Evolutionary conservation across 2,888 invertebrate species (phyloP), one percentile per base, ranked within the genome.

Genomic region (Zaprionus lineosus): DNA sequence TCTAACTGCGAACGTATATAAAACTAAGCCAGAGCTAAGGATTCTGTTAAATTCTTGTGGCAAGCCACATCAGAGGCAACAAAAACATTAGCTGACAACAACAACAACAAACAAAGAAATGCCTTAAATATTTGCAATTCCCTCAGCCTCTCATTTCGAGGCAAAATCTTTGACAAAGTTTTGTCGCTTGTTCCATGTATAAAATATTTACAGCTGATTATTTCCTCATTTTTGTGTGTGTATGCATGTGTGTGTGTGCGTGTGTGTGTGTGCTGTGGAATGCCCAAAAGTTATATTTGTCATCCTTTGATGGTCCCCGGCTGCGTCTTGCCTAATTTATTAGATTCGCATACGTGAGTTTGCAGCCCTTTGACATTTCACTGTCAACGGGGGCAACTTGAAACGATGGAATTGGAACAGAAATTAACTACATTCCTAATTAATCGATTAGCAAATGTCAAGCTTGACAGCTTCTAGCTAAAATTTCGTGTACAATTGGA

Each of bases 161-260:
- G 11, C 53, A 41, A 44, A 56, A 50, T 61, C 43, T 50, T 56
- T 56, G 52, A 57, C 57, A 71, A 66, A 50, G 62, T 70, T 68
- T 57, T 57, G 41, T 64, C 53, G 58, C 66, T 77, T 50, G 74
- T 61, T 77, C 56, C 58, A 74, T 52, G 43, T 41, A 72, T 71
- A 52, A 84, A 84, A 78, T 82, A 78, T 78, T 78, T 78, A 75
- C 73, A 53, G 59, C 52, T 83, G 79, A 83, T 83, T 79, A 85
- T 84, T 78, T n/a, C n/a, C n/a, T n/a, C n/a, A n/a, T n/a, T n/a
- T 74, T 59, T 44, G 12, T 61, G 66, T 66, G 61, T 62, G 7
- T 58, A 64, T 21, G 21, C 7, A 65, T 65, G 51, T 26, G 8
- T 63, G 12, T 19, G 14, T 18, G n/a, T 6, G 18, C 1, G 15